phyloP scores from a whole-genome alignment of 2,113 vertebrate species.

The Parotia lawesii region DNA sequence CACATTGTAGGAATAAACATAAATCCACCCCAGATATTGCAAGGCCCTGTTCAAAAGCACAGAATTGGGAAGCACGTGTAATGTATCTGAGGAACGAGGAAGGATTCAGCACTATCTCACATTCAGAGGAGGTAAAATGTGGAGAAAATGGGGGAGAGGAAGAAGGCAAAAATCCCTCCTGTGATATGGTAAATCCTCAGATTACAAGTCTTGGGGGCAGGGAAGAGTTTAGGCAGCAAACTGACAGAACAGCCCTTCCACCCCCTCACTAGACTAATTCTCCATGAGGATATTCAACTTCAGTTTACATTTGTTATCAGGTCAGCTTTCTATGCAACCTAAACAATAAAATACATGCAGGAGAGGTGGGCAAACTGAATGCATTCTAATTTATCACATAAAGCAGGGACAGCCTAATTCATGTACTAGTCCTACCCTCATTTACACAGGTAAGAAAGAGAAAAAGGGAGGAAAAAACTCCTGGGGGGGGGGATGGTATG shows the following conservation, averaged over 20 bases:
- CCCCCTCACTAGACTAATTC: neutral
- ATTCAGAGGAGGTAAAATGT: neutral
- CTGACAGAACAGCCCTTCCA: neutral
- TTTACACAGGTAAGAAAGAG: conserved; percentile 52
- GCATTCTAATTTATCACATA: neutral
- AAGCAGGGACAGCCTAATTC: conserved; percentile 18
- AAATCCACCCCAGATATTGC: neutral
- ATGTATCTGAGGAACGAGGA: neutral
- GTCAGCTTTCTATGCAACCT: neutral
- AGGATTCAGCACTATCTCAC: neutral
- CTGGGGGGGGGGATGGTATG: neutral
- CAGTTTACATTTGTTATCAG: conserved; percentile 25
- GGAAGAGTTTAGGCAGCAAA: neutral
- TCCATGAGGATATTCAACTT: neutral
- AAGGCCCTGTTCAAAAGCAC: neutral
- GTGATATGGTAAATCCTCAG: neutral
- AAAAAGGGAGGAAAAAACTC: conserved; percentile 23
- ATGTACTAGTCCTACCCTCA: neutral
- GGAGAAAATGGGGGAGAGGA: neutral
- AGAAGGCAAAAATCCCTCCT: neutral
- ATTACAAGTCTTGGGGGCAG: neutral
- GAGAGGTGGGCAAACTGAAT: neutral
- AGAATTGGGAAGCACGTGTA: neutral
- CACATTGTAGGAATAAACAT: neutral
- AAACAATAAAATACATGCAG: conserved; percentile 19